phyloP scores from a whole-genome alignment of 2,113 vertebrate genomes.

The Alligator sinensis region DNA sequence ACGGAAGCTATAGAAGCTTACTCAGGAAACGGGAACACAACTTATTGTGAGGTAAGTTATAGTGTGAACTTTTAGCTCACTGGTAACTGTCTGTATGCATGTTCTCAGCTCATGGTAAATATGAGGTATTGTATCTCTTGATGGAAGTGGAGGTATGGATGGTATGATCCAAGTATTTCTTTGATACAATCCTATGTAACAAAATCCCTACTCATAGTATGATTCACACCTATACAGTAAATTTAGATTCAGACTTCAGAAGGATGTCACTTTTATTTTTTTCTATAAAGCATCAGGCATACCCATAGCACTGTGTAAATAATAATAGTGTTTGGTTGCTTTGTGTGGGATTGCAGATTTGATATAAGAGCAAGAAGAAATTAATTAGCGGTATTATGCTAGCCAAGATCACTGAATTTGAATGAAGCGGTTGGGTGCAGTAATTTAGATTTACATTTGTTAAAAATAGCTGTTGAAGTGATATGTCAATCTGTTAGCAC shows the following conservation, averaged over 20 bases:
- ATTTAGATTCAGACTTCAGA: not conserved
- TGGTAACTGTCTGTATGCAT: no score
- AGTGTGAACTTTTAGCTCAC: no score
- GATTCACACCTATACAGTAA: not conserved
- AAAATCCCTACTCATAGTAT: no score
- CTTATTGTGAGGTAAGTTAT: no score
- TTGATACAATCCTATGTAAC: no score
- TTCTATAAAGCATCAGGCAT: not conserved
- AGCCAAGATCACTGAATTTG: not conserved
- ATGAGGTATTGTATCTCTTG: no score
- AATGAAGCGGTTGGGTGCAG: not conserved
- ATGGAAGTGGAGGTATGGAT: no score
- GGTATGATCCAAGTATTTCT: no score
- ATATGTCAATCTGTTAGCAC: conserved; percentile 17
- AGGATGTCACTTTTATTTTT: not conserved
- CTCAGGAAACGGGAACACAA: no score
- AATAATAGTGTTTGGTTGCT: not conserved
- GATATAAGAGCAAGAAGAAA: conserved; percentile 45
- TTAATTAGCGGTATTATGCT: conserved; percentile 45
- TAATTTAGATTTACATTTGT: conserved; percentile 48
- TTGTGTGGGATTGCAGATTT: not conserved
- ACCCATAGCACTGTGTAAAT: not conserved
- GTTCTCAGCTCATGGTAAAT: no score
- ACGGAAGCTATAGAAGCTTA: not conserved
- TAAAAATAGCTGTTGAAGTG: conserved; percentile 46